Evolutionary conservation across 1,140 invertebrate species (phyloP).

Genomic region (Coelopa frigida): DNA sequence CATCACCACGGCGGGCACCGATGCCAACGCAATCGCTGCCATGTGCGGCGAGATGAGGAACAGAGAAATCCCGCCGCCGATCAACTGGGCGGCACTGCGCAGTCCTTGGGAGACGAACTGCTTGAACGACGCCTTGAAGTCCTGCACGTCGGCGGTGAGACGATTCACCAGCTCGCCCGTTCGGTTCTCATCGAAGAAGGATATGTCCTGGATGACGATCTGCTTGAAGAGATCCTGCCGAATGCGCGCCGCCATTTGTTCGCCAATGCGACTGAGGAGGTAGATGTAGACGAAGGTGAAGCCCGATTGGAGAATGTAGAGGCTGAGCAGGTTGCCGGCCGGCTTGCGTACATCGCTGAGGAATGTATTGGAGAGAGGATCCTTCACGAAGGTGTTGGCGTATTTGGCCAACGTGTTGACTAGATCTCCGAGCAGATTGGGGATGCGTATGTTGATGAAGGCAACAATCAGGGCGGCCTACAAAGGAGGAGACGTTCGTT

Average conservation of each 20-base stretch:
- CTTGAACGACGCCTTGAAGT: slow-evolving; percentile 95
- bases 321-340: slow-evolving; percentile 55
- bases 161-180: slow-evolving; percentile 87
- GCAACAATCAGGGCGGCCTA: slow-evolving; percentile 76
- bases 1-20: slow-evolving; percentile 80
- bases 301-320: slow-evolving; percentile 68
- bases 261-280: slow-evolving; percentile 75
- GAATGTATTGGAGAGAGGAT: slow-evolving; percentile 45
- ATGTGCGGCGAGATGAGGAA: slow-evolving; percentile 76
- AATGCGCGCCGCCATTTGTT: slow-evolving; percentile 73
- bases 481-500: slow-evolving; percentile 25
- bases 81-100: slow-evolving; percentile 72
- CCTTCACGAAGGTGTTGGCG: slow-evolving; percentile 42
- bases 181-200: slow-evolving; percentile 84
- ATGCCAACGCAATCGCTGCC: slow-evolving; percentile 69
- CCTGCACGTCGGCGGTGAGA: slow-evolving; percentile 88
- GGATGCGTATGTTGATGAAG: slow-evolving; percentile 74
- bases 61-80: slow-evolving; percentile 41
- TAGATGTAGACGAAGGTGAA: slow-evolving; percentile 88
- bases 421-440: slow-evolving; percentile 64
- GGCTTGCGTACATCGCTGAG: slow-evolving; percentile 58
- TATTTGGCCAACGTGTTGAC: slow-evolving; percentile 65
- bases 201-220: slow-evolving; percentile 79
- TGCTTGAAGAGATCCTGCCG: slow-evolving; percentile 75
- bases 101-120: slow-evolving; percentile 83